A percentile compares a stretch with the other conserved stretches of the same genome.
phyloP scores from a whole-genome alignment of 2,797 vertebrate genomes.

The Schizopygopsis pylzovi region DNA sequence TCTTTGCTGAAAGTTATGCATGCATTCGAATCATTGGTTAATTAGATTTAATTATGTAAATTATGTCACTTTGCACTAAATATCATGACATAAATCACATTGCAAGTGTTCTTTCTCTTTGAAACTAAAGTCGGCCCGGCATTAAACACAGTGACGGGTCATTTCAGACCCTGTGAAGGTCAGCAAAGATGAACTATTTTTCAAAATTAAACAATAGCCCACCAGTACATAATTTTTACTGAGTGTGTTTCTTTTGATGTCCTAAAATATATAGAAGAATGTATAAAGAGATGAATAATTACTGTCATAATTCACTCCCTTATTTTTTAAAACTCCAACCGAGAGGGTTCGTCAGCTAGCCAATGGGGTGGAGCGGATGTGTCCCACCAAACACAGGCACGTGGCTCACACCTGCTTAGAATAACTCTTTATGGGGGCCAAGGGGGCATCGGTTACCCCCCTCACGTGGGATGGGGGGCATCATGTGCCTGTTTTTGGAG shows the following conservation, averaged over 20 bases:
- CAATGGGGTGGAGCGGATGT: constrained; percentile 67
- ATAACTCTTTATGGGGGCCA: constrained; percentile 14
- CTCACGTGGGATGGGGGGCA: not conserved
- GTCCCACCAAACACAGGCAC: constrained; percentile 74
- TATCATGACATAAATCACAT: constrained; percentile 3
- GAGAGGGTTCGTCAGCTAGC: constrained; percentile 69
- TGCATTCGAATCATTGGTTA: too few relatives aligned
- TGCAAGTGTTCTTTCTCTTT: not conserved
- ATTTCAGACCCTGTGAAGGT: constrained; percentile 52
- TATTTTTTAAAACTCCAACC: constrained; percentile 61
- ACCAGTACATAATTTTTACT: constrained; percentile 68
- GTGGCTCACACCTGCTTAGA: constrained; percentile 80
- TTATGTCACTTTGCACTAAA: not conserved
- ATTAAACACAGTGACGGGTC: not conserved
- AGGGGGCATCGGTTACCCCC: not conserved
- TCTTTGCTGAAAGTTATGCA: too few relatives aligned
- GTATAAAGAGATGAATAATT: constrained; percentile 79
- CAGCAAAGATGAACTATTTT: constrained; percentile 61
- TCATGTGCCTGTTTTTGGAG: not conserved
- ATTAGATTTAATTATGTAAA: too few relatives aligned
- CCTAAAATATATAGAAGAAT: constrained; percentile 65
- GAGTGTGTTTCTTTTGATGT: constrained; percentile 66
- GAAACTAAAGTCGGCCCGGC: not conserved
- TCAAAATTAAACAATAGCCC: constrained; percentile 68
- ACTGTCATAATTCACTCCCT: constrained; percentile 81